These are phyloP conservation scores for Ceriagrion tenellum DNA, from an alignment of 2,888 invertebrate genomes.

Conservation along the genomic window DNA sequence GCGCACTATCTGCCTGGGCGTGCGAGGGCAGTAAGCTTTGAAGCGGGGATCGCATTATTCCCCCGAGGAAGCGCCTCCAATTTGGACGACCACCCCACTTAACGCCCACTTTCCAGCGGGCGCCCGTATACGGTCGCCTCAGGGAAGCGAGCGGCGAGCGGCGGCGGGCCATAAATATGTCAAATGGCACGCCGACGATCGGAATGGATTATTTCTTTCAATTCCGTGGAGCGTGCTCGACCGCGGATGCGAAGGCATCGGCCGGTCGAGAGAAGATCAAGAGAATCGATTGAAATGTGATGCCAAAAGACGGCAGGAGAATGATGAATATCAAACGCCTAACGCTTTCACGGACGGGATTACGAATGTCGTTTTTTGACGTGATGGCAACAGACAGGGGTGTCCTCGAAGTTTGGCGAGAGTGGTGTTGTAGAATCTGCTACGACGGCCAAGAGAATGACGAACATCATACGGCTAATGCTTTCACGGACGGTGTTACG, in stretches of 20 bases:
- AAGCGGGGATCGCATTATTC: not conserved
- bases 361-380: too few species aligned
- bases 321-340: too few species aligned
- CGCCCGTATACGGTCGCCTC: not conserved
- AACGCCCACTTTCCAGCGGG: slow-evolving; percentile 19
- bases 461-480: too few species aligned
- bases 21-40: not conserved
- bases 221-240: not conserved
- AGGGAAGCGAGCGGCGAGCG: not conserved
- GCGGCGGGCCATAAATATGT: not conserved
- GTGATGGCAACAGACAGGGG: too few species aligned
- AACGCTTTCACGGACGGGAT: too few species aligned
- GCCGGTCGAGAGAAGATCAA: not conserved
- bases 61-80: not conserved
- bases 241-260: not conserved
- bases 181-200: not conserved
- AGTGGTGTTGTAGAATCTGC: too few species aligned
- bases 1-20: not conserved
- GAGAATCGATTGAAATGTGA: too few species aligned
- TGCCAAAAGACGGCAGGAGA: too few species aligned
- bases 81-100: slow-evolving; percentile 19
- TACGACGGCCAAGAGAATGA: too few species aligned
- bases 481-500: too few species aligned
- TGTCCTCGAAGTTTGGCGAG: too few species aligned
- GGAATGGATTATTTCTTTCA: not conserved